Evolutionary conservation across 2,113 vertebrate genomes (phyloP).

Genomic region (Leucopsar rothschildi): DNA sequence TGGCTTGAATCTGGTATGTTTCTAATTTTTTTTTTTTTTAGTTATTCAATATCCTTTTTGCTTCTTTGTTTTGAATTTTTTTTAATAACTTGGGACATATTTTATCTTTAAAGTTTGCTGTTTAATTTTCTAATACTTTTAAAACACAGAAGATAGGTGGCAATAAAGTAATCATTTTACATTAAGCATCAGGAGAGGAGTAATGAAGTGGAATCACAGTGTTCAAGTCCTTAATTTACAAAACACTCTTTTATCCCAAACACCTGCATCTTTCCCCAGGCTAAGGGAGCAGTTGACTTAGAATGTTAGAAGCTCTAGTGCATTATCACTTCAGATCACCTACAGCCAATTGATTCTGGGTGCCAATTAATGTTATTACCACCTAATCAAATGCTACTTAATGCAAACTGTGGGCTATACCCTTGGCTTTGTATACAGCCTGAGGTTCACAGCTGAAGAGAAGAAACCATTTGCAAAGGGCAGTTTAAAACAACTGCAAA

Average conservation of each 20-base stretch:
- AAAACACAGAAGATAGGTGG: background rate
- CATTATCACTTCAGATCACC: slow-evolving; percentile 50
- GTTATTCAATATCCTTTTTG: background rate
- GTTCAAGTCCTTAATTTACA: slow-evolving; percentile 42
- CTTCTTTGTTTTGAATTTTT: background rate
- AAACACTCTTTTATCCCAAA: slow-evolving; percentile 45
- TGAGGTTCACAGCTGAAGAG: background rate
- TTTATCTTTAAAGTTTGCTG: background rate
- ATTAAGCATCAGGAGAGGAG: slow-evolving; percentile 11
- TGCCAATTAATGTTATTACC: slow-evolving; percentile 64
- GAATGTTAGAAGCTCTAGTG: slow-evolving; percentile 12
- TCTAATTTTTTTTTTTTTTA: background rate
- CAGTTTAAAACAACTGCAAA: background rate
- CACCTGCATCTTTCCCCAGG: slow-evolving; percentile 51
- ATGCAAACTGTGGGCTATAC: slow-evolving; percentile 22
- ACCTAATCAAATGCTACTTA: slow-evolving; percentile 52
- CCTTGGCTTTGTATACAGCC: background rate
- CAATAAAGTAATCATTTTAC: slow-evolving; percentile 28
- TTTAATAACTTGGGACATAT: background rate
- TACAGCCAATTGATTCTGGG: slow-evolving; percentile 33
- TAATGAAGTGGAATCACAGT: slow-evolving; percentile 43
- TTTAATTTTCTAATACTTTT: slow-evolving; percentile 18
- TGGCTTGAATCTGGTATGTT: background rate
- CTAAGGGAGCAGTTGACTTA: slow-evolving; percentile 35
- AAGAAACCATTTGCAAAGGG: background rate